Conservation (phyloP, 1,140 invertebrate genomes). For the Ectropis grisescens region DNA sequence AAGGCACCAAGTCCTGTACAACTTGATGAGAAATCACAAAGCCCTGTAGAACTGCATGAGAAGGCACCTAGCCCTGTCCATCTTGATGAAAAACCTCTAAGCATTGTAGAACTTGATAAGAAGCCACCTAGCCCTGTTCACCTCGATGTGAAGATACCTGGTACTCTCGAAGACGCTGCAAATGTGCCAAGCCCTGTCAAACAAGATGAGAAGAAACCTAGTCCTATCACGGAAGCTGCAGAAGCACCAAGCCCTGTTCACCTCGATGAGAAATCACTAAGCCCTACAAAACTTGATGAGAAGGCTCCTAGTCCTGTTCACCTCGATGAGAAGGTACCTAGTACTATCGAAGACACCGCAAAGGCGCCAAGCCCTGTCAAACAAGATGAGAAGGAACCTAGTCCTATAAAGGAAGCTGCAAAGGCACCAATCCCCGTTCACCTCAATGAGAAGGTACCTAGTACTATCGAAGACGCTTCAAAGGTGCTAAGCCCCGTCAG, state of each 20-base stretch:
- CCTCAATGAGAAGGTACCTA: not conserved
- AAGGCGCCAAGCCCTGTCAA: not conserved
- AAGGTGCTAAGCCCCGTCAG: not conserved
- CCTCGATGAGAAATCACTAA: not conserved
- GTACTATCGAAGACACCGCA: not conserved
- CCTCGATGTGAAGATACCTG: not conserved
- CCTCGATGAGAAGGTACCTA: not conserved
- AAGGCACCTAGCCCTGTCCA: not conserved
- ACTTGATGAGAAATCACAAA: not conserved
- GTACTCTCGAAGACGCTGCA: not conserved
- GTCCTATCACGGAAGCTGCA: conserved; percentile 1
- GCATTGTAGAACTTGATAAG: not conserved
- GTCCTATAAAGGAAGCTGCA: not conserved
- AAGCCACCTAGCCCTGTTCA: conserved; percentile 2
- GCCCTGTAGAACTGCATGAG: not conserved
- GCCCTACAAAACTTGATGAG: not conserved
- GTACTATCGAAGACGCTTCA: not conserved
- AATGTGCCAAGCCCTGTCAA: conserved; percentile 1
- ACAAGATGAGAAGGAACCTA: not conserved
- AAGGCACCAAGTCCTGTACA: conserved; percentile 5
- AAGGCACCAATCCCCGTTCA: not conserved
- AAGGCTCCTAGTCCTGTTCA: not conserved
- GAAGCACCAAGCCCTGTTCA: conserved; percentile 1
- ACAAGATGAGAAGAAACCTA: conserved; percentile 1
- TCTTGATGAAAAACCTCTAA: conserved; percentile 2